A percentile compares a stretch with the other conserved stretches of the same genome.
Conservation (phyloP, 2,888 invertebrate genomes). For the Actias luna region DNA sequence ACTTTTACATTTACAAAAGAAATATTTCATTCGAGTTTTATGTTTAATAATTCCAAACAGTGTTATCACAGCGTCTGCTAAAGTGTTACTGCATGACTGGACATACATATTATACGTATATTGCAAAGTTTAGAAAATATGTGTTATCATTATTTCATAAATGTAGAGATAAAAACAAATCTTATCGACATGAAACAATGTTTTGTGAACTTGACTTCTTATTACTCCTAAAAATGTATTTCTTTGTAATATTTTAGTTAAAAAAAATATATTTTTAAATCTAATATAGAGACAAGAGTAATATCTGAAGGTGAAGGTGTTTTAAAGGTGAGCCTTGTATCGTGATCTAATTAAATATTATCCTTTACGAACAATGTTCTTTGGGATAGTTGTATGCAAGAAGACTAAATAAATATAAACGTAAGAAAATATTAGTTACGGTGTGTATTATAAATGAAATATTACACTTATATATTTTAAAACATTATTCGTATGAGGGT, state of each 20-base stretch:
- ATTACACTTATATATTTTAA: no score
- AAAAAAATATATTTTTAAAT: no score
- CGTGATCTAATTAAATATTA: no score
- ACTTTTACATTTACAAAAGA: neutral
- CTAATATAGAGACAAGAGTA: no score
- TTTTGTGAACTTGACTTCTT: neutral
- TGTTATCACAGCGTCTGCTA: slow-evolving; percentile 1
- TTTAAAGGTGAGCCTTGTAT: no score
- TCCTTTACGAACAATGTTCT: no score
- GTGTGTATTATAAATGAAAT: no score
- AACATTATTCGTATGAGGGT: no score
- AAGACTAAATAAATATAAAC: no score
- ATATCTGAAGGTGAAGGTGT: no score
- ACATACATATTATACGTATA: neutral
- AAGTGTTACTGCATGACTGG: neutral
- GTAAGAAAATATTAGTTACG: no score
- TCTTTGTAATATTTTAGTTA: neutral
- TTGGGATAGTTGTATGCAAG: no score
- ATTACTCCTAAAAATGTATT: neutral
- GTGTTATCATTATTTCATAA: neutral
- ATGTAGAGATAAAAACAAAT: slow-evolving; percentile 5
- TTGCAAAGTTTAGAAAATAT: neutral
- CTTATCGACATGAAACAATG: neutral
- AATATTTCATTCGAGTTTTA: neutral
- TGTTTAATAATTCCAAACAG: neutral